Evolutionary conservation across 2,113 vertebrate genomes (phyloP), one percentile per base, ranked within the genome.

Genomic region (Oreochromis spilurus): DNA sequence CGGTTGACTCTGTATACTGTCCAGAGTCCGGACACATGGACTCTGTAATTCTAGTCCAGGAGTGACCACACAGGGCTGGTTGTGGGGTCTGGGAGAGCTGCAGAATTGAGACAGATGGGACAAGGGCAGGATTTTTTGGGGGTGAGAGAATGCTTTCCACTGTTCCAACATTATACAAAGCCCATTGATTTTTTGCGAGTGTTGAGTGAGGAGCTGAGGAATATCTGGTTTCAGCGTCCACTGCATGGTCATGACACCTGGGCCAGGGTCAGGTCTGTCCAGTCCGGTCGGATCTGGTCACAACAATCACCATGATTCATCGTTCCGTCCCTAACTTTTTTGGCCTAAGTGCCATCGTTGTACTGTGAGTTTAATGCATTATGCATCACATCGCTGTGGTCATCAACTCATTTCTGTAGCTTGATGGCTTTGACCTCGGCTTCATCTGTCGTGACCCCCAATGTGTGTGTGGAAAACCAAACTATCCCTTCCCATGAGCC

Each of bases 101-200:
- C 54, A 91, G 91, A 89, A 90, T 86, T 72, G 91, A 93, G 95
- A 96, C 96, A 96, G 96, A 97, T 97, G 96, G 96, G 92, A 87
- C 72, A 90, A 91, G 90, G 89, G 91, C 70, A 87, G 83, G 62
- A 77, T 79, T 91, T 95, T 91, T 95, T 40, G 94, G 85, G 82
- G 83, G 82, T 54, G 60, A 87, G 90, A 96, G 94, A 96, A 95
- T 93, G 93, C 89, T 91, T 84, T 91, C 87, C 92, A 90, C 93
- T 96, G 95, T 95, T 96, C 91, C 70, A 58, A 38, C 16, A 60
- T 57, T 16, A 91, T 85, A 95, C 94, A 95, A 95, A 95, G 95
- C 90, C 93, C 94, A 97, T 97, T 96, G 96, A 97, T 97, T 96
- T 95, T 95, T 77, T 55, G 13, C 60, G 48, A 75, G 88, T 54